Evolutionary conservation across 1,140 invertebrate genomes (phyloP).

Genomic region (Magallana ariakensis): DNA sequence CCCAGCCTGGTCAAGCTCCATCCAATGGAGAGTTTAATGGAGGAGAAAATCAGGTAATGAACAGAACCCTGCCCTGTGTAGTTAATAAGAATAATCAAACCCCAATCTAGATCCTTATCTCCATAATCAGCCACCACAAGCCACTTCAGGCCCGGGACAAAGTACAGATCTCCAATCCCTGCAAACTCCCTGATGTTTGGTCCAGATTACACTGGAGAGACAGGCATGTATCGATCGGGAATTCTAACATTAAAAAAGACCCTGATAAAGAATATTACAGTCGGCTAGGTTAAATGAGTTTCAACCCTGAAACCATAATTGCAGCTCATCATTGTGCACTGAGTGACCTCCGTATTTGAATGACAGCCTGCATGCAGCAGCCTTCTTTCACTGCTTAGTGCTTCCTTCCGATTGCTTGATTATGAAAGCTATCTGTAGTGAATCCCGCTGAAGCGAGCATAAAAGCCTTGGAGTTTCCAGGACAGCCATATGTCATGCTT

Average conservation of each 20-base stretch:
- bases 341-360: background rate
- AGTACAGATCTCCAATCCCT: background rate
- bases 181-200: constrained; percentile 30
- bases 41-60: background rate
- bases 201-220: constrained; percentile 2
- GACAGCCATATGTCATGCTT: background rate
- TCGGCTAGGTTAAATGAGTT: background rate
- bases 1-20: background rate
- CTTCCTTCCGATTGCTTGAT: background rate
- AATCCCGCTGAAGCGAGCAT: background rate
- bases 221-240: constrained; percentile 7
- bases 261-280: background rate
- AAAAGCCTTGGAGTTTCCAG: background rate
- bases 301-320: background rate
- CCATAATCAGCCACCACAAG: constrained; percentile 2
- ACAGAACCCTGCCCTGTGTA: background rate
- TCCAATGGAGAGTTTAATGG: constrained; percentile 12
- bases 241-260: background rate
- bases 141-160: background rate
- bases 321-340: background rate
- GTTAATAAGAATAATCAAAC: background rate
- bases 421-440: background rate
- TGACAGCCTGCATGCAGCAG: background rate
- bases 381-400: background rate
- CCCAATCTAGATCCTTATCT: constrained; percentile 19